phyloP scores from a whole-genome alignment of 2,888 invertebrate genomes.

The Romanomermis culicivorax region DNA sequence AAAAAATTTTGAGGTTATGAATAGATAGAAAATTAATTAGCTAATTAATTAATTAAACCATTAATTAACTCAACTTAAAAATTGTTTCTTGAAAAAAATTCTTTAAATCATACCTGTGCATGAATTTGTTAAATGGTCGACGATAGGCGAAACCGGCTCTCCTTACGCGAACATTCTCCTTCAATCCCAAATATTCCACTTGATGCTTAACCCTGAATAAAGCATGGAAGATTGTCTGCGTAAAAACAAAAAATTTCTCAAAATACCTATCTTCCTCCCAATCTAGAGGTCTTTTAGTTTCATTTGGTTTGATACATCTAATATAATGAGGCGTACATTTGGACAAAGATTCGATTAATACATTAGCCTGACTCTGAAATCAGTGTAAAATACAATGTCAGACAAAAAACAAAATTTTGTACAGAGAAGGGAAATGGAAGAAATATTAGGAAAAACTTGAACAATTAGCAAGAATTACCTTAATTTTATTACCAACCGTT shows the following conservation, averaged over 20 bases:
- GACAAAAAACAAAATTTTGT: too few relatives aligned
- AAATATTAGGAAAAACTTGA: too few relatives aligned
- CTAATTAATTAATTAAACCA: too few relatives aligned
- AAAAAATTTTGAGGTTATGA: too few relatives aligned
- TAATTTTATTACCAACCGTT: slow-evolving; percentile 45
- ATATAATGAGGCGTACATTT: slow-evolving; percentile 48
- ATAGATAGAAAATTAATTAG: too few relatives aligned
- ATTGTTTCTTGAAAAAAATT: too few relatives aligned
- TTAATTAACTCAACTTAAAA: too few relatives aligned
- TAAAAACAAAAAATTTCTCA: not conserved
- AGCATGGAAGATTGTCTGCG: not conserved
- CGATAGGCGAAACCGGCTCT: slow-evolving; percentile 48
- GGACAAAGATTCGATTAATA: slow-evolving; percentile 43
- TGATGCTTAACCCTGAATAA: slow-evolving; percentile 40
- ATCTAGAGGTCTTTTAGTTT: slow-evolving; percentile 43
- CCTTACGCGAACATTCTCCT: slow-evolving; percentile 45
- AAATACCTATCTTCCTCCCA: slow-evolving; percentile 39
- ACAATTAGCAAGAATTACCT: slow-evolving; percentile 28
- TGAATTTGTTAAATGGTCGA: slow-evolving; percentile 40
- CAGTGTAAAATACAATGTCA: not conserved
- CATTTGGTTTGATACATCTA: slow-evolving; percentile 48
- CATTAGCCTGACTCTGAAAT: slow-evolving; percentile 41
- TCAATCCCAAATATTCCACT: slow-evolving; percentile 45
- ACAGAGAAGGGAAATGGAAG: too few relatives aligned
- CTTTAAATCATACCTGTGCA: slow-evolving; percentile 36